Evolutionary conservation across 2,888 invertebrate genomes (phyloP), one percentile per base, ranked within the genome.

Genomic region (Agonum fuliginosum): DNA sequence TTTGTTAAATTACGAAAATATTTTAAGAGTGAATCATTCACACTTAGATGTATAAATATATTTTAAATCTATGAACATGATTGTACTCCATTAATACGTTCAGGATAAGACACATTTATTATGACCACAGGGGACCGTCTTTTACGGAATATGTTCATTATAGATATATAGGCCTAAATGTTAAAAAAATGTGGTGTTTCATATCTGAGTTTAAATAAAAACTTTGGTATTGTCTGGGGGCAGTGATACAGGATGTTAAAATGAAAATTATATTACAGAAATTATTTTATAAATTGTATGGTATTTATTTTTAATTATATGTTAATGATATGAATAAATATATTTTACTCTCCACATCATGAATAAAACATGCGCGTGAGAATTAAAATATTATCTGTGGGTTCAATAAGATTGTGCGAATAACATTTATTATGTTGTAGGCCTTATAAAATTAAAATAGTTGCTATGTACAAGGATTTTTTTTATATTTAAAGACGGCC

Each of bases 21-120:
- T 75, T 46, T 65, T 75, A 58, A 73, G 43, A 75, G 75, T 75
- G 75, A 75, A 48, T 48, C 41, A 34, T 67, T 75, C 75, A 75
- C 67, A 65, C 75, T 62, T 74, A 74, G 58, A 58, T 73, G 37
- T 73, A 58, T 51, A 74, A 67, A 75, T 75, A 75, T 75, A 75
- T 67, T 75, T 75, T 20, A 74, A 74, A 37, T 75, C 67, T 75
- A 75, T 75, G 43, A 75, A 67, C 70, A 79, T 83, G 83, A 83
- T 83, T 83, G 83, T 83, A 83, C 81, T 83, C 81, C 81, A 81
- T 78, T 80, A 81, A 81, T 80, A 77, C 70, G 70, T 77, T 54
- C 37, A 79, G 72, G 79, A 79, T 84, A 84, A 84, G 84, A 83
- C 83, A 84, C 84, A 84, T 84, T 83, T 81, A 84, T 30, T 83